phyloP scores from a whole-genome alignment of 2,888 invertebrate genomes.

The Candidula unifasciata region DNA sequence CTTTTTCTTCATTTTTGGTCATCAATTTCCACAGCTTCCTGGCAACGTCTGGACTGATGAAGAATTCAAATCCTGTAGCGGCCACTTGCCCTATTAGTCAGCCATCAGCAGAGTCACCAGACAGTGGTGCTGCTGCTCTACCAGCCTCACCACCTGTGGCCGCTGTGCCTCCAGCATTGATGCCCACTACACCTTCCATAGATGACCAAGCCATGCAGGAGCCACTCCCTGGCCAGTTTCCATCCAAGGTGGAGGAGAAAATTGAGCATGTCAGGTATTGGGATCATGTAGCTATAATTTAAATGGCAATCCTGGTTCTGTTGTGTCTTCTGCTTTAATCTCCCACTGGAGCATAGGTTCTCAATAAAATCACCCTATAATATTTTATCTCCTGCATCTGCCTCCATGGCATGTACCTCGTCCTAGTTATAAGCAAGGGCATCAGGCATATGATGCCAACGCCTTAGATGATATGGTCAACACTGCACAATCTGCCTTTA shows the following conservation, averaged over 20 bases:
- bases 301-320: no score
- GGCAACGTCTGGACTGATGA: conserved; percentile 63
- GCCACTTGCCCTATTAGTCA: conserved; percentile 36
- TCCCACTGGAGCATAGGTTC: neutral
- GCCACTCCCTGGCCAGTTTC: conserved; percentile 43
- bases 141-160: conserved; percentile 44
- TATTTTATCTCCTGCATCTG: no score
- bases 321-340: no score
- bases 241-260: conserved; percentile 50
- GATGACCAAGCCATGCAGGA: conserved; percentile 19
- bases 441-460: no score
- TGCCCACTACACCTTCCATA: conserved; percentile 5
- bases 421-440: no score
- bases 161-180: conserved; percentile 33
- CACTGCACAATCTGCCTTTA: no score
- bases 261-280: conserved; percentile 57
- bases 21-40: conserved; percentile 59
- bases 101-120: conserved; percentile 27
- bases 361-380: no score
- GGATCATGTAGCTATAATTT: no score
- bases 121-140: conserved; percentile 50
- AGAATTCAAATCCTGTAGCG: conserved; percentile 52
- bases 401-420: no score
- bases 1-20: neutral
- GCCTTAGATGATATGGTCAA: no score